Conservation (phyloP, 2,113 vertebrate species). For the Sinocyclocheilus anophthalmus region DNA sequence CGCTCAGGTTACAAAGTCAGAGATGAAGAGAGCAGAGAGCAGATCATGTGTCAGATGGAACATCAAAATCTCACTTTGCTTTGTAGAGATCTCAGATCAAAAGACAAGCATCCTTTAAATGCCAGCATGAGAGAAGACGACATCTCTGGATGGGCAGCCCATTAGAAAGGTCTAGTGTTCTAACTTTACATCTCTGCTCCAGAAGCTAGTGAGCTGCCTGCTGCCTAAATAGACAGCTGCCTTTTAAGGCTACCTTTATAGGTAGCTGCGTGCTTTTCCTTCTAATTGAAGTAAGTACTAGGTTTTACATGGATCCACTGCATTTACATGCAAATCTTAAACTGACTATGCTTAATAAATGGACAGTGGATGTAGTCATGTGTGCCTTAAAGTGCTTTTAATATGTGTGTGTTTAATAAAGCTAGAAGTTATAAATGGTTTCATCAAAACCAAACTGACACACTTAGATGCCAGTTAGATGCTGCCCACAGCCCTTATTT, state of each 20-base stretch:
- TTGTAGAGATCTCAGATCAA: slow-evolving; percentile 47
- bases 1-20: slow-evolving; percentile 18
- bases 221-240: background rate
- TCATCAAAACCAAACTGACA: too few relatives aligned
- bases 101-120: slow-evolving; percentile 47
- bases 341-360: background rate
- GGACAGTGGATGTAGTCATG: background rate
- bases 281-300: background rate
- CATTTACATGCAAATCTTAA: background rate
- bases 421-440: background rate
- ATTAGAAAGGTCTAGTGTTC: background rate
- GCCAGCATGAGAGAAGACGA: slow-evolving; percentile 5
- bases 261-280: background rate
- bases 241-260: background rate
- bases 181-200: background rate
- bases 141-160: background rate
- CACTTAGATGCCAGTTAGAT: too few relatives aligned
- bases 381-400: background rate
- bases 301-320: background rate
- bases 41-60: slow-evolving; percentile 35
- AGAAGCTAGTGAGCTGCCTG: background rate
- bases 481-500: background rate
- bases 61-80: slow-evolving; percentile 44
- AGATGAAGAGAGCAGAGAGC: slow-evolving; percentile 36
- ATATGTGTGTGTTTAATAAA: background rate